A percentile compares a stretch with the other conserved stretches of the same genome.
Conservation (phyloP, 2,113 vertebrate genomes). For the Trematocara variabile region DNA sequence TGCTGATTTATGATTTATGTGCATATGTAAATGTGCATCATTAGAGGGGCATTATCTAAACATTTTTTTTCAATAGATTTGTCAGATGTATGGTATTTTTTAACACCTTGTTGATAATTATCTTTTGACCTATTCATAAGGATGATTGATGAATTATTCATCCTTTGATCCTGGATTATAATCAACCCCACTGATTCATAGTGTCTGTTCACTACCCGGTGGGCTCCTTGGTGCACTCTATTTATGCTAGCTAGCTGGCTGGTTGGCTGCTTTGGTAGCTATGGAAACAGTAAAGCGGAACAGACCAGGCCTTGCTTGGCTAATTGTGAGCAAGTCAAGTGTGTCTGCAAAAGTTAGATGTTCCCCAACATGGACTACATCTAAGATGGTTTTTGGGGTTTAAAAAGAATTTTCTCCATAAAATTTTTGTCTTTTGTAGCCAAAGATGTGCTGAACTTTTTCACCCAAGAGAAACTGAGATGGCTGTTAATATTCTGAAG, state of each 20-base stretch:
- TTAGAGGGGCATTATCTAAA: not conserved
- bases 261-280: conserved; percentile 54
- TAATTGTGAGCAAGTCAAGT: conserved; percentile 61
- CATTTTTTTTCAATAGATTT: not conserved
- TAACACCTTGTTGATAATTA: not conserved
- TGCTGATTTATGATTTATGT: conserved; percentile 1
- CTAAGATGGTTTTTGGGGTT: not conserved
- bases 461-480: not conserved
- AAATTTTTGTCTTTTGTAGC: not conserved
- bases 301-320: conserved; percentile 24
- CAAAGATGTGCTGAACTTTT: not conserved
- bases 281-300: conserved; percentile 60
- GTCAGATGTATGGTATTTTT: not conserved
- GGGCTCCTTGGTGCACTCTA: conserved; percentile 46
- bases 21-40: not conserved
- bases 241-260: conserved; percentile 62
- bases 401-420: fast-evolving
- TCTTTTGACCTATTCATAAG: not conserved
- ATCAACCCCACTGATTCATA: not conserved
- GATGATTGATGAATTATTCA: not conserved
- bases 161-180: not conserved
- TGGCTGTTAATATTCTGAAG: not conserved
- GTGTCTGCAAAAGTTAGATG: conserved; percentile 39
- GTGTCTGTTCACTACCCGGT: not conserved
- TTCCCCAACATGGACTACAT: not conserved